Evolutionary conservation across 2,888 invertebrate species (phyloP).

Genomic region (Taphrorychus bicolor): DNA sequence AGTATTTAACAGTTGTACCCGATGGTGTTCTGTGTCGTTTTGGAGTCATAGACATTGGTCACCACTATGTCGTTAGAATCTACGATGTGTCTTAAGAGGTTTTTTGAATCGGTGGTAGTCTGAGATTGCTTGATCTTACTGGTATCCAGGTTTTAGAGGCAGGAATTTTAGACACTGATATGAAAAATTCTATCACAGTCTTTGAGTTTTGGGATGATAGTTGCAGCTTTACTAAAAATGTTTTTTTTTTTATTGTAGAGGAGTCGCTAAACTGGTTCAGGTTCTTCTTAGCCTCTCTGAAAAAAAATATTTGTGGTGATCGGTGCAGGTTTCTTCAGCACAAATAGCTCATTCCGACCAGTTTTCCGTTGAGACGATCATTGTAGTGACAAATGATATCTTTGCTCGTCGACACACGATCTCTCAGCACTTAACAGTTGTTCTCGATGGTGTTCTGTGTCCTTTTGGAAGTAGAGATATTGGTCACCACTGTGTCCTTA

Average conservation of each 20-base stretch:
- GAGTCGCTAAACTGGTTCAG: conserved; percentile 44
- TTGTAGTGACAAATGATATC: conserved; percentile 56
- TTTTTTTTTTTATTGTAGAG: background rate
- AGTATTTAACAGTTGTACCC: conserved; percentile 60
- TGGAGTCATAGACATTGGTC: conserved; percentile 55
- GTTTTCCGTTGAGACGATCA: conserved; percentile 56
- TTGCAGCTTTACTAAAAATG: background rate
- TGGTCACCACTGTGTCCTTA: conserved; percentile 50
- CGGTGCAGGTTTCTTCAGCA: conserved; percentile 45
- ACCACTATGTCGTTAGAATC: conserved; percentile 53
- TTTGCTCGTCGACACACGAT: conserved; percentile 58
- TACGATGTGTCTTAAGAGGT: conserved; percentile 55
- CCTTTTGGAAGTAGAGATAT: conserved; percentile 55
- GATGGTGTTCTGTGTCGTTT: conserved; percentile 57
- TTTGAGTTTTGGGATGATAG: conserved; percentile 41
- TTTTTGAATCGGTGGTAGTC: conserved; percentile 49
- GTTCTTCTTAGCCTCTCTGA: conserved; percentile 47
- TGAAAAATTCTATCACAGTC: conserved; percentile 47
- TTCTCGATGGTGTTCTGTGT: conserved; percentile 57
- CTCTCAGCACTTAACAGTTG: conserved; percentile 62
- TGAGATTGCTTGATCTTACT: conserved; percentile 49
- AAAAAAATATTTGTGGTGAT: conserved; percentile 41
- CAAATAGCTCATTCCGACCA: conserved; percentile 57
- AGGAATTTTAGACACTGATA: conserved; percentile 47
- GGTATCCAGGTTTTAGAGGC: conserved; percentile 47